These are phyloP conservation scores for Poecilus cupreus DNA, from an alignment of 2,888 invertebrate species.

Conservation along the genomic window DNA sequence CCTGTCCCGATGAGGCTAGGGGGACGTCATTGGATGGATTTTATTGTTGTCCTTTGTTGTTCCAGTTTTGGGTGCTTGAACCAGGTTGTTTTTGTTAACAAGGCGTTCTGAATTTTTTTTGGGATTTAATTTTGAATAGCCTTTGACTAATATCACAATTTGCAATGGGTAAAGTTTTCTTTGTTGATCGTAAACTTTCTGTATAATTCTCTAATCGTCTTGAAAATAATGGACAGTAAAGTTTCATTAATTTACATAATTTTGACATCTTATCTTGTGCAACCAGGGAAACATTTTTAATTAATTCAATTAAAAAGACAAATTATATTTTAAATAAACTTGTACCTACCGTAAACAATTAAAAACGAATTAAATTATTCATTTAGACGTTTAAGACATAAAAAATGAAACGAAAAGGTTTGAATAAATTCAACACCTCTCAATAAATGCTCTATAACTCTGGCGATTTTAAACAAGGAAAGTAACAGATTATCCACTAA, in stretches of 20 bases:
- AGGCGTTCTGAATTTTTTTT: not conserved
- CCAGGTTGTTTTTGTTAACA: not conserved
- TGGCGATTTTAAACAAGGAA: no score
- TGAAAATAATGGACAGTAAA: not conserved
- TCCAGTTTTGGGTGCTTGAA: not conserved
- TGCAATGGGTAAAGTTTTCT: no score
- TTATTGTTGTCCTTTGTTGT: not conserved
- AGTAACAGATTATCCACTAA: no score
- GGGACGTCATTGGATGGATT: not conserved
- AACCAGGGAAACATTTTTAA: not conserved
- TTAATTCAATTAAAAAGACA: not conserved
- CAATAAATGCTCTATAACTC: no score
- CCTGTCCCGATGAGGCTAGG: not conserved
- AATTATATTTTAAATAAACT: not conserved
- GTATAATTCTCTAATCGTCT: no score
- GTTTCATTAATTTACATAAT: not conserved
- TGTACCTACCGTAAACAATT: not conserved
- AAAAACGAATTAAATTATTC: no score
- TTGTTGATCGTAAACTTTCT: no score
- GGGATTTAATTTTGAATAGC: not conserved
- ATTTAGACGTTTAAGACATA: not conserved
- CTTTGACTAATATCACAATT: no score
- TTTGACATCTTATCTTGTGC: not conserved
- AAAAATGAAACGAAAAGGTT: not conserved
- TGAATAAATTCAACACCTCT: no score